Evolutionary conservation across 2,797 vertebrate genomes (phyloP).

Genomic region (Alcedo atthis): DNA sequence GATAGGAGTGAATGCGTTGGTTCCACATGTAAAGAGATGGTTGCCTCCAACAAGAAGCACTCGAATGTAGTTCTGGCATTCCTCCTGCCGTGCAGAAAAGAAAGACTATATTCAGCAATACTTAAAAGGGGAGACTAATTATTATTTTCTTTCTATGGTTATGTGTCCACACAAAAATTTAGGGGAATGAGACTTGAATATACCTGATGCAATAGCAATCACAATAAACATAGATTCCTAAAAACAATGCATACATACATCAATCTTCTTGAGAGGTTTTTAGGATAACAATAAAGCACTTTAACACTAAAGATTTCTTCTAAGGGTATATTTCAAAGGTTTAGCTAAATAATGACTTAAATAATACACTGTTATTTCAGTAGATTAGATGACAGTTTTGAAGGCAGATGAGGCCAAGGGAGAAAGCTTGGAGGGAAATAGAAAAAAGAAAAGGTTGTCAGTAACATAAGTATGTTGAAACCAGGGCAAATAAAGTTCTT

Average conservation of each 20-base stretch:
- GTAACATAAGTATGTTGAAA: neutral
- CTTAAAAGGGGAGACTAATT: neutral
- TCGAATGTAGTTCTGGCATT: constrained; percentile 98
- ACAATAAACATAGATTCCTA: neutral
- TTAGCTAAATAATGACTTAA: neutral
- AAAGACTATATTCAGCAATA: neutral
- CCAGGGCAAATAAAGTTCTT: neutral
- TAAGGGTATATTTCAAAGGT: neutral
- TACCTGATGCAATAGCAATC: neutral
- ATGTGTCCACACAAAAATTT: neutral
- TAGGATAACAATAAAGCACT: neutral
- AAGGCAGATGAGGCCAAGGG: neutral
- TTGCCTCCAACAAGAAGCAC: constrained; percentile 94
- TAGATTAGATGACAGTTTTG: neutral
- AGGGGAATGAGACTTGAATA: neutral
- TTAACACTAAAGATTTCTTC: neutral
- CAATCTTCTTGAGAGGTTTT: neutral
- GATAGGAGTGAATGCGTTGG: constrained; percentile 95
- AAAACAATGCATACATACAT: neutral
- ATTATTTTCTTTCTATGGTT: neutral
- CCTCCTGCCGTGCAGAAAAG: constrained; percentile 82
- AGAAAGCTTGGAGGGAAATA: neutral
- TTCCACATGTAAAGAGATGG: constrained; percentile 94
- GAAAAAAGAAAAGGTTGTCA: neutral
- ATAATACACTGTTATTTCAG: neutral